These are phyloP conservation scores for Urophycis tenuis DNA, from an alignment of 2,797 vertebrate species.

Conservation along the genomic window DNA sequence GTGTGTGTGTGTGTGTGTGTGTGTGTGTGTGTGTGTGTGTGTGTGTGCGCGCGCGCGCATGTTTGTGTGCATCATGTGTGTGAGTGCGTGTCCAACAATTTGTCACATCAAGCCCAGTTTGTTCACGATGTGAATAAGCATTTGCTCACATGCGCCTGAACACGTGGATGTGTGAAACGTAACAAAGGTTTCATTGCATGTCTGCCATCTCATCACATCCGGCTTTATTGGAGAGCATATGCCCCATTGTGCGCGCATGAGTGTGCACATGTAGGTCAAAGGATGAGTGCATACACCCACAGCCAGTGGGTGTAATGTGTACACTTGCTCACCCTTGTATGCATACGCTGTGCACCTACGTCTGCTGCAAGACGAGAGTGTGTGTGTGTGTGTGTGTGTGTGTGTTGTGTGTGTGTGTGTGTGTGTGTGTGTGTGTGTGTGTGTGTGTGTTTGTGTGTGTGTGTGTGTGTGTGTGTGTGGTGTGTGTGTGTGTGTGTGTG, in stretches of 20 bases:
- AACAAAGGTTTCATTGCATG: neutral
- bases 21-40: slow-evolving; percentile 4
- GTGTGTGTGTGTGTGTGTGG: no score
- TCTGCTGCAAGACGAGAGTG: neutral
- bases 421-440: slow-evolving; percentile 6
- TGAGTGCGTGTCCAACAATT: neutral
- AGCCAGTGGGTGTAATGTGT: neutral
- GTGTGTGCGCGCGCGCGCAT: no score
- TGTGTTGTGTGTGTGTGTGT: slow-evolving; percentile 6
- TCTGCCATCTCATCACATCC: neutral
- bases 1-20: neutral
- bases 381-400: neutral
- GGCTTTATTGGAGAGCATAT: neutral
- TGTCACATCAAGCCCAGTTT: slow-evolving; percentile 2
- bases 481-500: no score
- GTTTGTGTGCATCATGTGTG: no score
- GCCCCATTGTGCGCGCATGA: neutral
- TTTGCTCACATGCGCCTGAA: neutral
- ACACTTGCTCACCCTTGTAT: neutral
- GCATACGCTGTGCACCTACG: neutral
- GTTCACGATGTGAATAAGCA: neutral
- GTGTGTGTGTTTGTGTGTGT: slow-evolving; percentile 10
- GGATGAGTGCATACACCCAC: neutral
- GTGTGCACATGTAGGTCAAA: neutral
- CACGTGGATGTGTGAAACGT: neutral